These are phyloP conservation scores for Limnephilus lunatus DNA, from an alignment of 2,888 invertebrate genomes.

Conservation along the genomic window DNA sequence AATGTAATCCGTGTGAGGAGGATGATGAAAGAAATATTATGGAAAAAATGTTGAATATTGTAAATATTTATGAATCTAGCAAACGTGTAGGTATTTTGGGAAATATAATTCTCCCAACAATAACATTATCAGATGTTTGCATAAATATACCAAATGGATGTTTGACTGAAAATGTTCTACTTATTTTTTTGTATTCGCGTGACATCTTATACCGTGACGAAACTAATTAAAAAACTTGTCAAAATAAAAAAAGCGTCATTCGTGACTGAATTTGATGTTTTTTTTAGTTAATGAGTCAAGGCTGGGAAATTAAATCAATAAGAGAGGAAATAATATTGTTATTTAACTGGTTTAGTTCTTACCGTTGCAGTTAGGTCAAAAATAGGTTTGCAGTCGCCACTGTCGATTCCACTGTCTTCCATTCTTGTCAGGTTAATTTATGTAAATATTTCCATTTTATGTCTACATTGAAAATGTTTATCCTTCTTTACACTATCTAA, in stretches of 20 bases:
- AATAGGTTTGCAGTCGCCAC: constrained; percentile 72
- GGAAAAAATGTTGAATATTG: background rate
- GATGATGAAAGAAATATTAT: background rate
- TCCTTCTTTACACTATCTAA: background rate
- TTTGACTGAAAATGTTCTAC: background rate
- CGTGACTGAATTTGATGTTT: background rate
- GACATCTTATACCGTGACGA: background rate
- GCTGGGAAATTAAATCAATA: background rate
- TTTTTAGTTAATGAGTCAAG: background rate
- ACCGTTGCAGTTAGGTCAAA: constrained; percentile 66
- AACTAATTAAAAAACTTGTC: background rate
- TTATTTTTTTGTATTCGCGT: background rate
- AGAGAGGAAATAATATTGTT: background rate
- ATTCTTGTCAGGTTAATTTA: constrained; percentile 67
- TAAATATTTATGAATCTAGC: background rate
- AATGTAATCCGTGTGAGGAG: background rate
- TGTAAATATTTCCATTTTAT: background rate
- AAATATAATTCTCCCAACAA: background rate
- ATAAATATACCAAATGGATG: no score
- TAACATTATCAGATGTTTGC: background rate
- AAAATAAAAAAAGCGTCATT: background rate
- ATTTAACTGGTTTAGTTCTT: constrained; percentile 50
- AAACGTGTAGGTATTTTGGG: background rate
- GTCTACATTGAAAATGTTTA: background rate
- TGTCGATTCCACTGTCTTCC: constrained; percentile 78